A percentile compares a stretch with the other conserved stretches of the same genome.
Evolutionary conservation across 2,888 invertebrate species (phyloP).

Genomic region (Meloe dianella): DNA sequence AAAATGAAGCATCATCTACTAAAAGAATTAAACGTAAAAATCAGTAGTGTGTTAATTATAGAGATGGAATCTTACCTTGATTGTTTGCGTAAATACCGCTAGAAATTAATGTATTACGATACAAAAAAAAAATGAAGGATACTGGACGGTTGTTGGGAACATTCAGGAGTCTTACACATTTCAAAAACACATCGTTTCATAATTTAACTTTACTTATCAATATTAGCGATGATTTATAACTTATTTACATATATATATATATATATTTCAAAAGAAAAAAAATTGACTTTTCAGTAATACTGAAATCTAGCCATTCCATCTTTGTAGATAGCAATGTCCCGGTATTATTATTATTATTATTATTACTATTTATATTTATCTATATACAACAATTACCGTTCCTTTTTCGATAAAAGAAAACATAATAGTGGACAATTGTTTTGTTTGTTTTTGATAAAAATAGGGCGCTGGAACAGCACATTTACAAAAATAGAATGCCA

Average conservation of each 20-base stretch:
- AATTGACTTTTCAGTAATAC: slow-evolving; percentile 58
- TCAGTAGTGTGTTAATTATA: background rate
- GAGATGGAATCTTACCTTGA: background rate
- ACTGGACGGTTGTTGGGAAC: background rate
- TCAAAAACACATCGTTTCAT: slow-evolving; percentile 58
- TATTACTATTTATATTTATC: slow-evolving; percentile 22
- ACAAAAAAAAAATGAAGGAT: slow-evolving; percentile 11
- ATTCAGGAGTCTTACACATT: slow-evolving; percentile 48
- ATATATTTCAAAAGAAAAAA: slow-evolving; percentile 56
- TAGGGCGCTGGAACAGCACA: slow-evolving; percentile 33
- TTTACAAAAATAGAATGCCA: slow-evolving; percentile 52
- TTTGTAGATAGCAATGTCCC: slow-evolving; percentile 45
- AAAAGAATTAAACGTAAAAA: background rate
- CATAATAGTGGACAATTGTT: background rate
- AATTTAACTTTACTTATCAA: slow-evolving; percentile 53
- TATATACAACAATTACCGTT: slow-evolving; percentile 36
- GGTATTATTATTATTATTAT: slow-evolving; percentile 27
- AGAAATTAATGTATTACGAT: background rate
- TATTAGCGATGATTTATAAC: slow-evolving; percentile 58
- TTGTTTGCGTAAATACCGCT: background rate
- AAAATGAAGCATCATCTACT: background rate
- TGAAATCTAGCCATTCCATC: slow-evolving; percentile 51
- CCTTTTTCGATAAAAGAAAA: background rate
- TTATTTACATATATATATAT: slow-evolving; percentile 57
- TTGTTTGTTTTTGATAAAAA: background rate